Conservation (phyloP, 2,888 invertebrate species). For the Platycheirus rosarum region DNA sequence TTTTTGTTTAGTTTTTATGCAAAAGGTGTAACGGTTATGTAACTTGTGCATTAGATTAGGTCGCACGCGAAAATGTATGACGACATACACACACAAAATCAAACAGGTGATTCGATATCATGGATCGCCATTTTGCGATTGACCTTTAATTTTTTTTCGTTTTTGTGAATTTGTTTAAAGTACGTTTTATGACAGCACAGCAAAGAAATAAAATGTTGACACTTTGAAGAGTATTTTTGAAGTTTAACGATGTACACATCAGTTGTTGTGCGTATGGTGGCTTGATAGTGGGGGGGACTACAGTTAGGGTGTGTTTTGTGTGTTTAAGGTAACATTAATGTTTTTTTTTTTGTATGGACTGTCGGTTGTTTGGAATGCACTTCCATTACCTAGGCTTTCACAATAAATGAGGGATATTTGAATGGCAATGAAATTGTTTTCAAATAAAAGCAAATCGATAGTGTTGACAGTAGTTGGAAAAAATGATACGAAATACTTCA, state of each 20-base stretch:
- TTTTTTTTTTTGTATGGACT: slow-evolving; percentile 11
- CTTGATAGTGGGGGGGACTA: neutral
- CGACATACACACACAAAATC: slow-evolving; percentile 30
- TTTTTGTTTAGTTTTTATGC: slow-evolving; percentile 53
- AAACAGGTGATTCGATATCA: slow-evolving; percentile 48
- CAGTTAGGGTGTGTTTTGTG: slow-evolving; percentile 36
- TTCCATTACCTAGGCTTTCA: slow-evolving; percentile 44
- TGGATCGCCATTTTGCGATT: slow-evolving; percentile 24
- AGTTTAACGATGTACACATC: slow-evolving; percentile 33
- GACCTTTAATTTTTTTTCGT: slow-evolving; percentile 52
- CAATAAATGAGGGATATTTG: slow-evolving; percentile 27
- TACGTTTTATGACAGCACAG: slow-evolving; percentile 33
- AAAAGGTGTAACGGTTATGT: slow-evolving; percentile 68
- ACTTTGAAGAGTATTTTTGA: slow-evolving; percentile 42
- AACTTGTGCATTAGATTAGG: slow-evolving; percentile 65
- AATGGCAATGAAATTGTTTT: slow-evolving; percentile 28
- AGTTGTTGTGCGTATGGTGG: slow-evolving; percentile 5
- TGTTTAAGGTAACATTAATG: slow-evolving; percentile 24
- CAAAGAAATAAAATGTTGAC: slow-evolving; percentile 45
- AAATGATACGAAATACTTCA: slow-evolving; percentile 19
- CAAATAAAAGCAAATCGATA: slow-evolving; percentile 24
- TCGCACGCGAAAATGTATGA: slow-evolving; percentile 62
- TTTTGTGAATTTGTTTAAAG: slow-evolving; percentile 17
- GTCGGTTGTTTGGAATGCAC: slow-evolving; percentile 43
- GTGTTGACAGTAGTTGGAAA: slow-evolving; percentile 48